Conservation (phyloP, 2,113 vertebrate genomes). For the Lichenostomus cassidix region DNA sequence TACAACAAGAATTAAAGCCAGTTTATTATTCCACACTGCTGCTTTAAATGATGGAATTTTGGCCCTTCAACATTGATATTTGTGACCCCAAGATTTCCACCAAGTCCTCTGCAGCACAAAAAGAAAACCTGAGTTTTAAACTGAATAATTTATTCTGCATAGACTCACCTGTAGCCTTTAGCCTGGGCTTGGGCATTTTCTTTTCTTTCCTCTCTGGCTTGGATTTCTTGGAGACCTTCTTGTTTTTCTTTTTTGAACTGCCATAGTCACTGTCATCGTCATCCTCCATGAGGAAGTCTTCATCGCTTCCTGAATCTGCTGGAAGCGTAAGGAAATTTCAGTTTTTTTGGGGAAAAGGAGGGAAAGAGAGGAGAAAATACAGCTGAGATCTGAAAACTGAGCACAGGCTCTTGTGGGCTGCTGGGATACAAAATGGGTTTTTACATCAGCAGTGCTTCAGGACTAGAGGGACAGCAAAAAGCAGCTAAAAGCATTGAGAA, state of each 20-base stretch:
- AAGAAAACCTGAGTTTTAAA: background rate
- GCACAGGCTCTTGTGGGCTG: background rate
- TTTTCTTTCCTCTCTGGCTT: slow-evolving; percentile 96
- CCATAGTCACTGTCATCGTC: slow-evolving; percentile 98
- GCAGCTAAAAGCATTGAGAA: background rate
- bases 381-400: background rate
- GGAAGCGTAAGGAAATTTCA: slow-evolving; percentile 52
- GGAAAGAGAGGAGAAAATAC: background rate
- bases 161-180: slow-evolving; percentile 95
- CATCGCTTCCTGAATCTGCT: slow-evolving; percentile 96
- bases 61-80: background rate
- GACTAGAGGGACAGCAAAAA: background rate
- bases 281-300: slow-evolving; percentile 98
- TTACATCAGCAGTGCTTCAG: background rate
- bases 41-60: background rate
- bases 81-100: background rate
- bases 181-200: slow-evolving; percentile 96
- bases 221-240: slow-evolving; percentile 89
- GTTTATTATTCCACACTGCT: background rate
- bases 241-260: slow-evolving; percentile 95
- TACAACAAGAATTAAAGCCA: background rate
- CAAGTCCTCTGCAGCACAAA: background rate
- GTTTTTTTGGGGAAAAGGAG: background rate
- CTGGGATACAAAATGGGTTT: background rate
- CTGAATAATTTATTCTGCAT: background rate